A percentile compares a stretch with the other conserved stretches of the same genome.
phyloP scores from a whole-genome alignment of 2,888 invertebrate genomes.

The Torymus texanus region DNA sequence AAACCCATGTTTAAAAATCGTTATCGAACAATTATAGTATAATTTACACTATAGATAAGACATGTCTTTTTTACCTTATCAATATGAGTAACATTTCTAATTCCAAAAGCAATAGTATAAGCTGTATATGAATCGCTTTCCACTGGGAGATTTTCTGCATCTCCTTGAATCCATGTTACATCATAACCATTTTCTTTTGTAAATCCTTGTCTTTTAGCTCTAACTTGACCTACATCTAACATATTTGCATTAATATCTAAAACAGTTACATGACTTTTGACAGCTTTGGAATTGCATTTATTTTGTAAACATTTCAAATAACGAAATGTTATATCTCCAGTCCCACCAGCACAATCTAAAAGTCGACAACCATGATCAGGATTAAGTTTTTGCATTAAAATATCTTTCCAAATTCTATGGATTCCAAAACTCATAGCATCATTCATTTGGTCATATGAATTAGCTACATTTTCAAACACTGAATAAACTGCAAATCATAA shows the following conservation, averaged over 20 bases:
- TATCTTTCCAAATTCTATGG: conserved; percentile 97
- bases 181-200: conserved; percentile 76
- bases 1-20: background rate
- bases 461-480: conserved; percentile 96
- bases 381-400: conserved; percentile 87
- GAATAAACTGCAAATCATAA: conserved; percentile 83
- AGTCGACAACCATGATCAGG: conserved; percentile 86
- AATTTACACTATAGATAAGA: background rate
- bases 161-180: conserved; percentile 84
- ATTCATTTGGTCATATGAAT: conserved; percentile 97
- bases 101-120: conserved; percentile 98
- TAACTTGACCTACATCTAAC: conserved; percentile 91
- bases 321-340: conserved; percentile 96
- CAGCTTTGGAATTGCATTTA: conserved; percentile 69
- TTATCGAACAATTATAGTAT: background rate
- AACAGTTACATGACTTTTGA: conserved; percentile 83
- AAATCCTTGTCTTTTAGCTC: conserved; percentile 82
- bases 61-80: conserved; percentile 81
- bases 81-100: conserved; percentile 95
- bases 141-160: conserved; percentile 91
- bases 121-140: conserved; percentile 87
- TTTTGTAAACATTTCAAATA: conserved; percentile 84
- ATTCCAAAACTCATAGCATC: conserved; percentile 97
- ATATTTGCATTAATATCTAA: conserved; percentile 96
- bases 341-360: conserved; percentile 98